phyloP scores from a whole-genome alignment of 2,888 invertebrate species.

The Melanostoma mellinum region DNA sequence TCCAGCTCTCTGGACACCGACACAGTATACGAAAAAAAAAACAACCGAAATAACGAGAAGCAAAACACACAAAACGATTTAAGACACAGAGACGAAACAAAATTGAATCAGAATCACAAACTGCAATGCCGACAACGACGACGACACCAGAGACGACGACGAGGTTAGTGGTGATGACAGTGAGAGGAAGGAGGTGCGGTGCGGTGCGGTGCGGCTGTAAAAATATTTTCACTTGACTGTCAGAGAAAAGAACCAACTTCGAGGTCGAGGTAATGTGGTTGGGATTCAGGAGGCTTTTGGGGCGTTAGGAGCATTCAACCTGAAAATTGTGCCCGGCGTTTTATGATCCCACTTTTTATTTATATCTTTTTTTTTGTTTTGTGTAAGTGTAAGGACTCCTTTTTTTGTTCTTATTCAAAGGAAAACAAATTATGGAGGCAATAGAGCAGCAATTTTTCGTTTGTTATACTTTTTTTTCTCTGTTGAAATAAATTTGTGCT shows the following conservation, averaged over 20 bases:
- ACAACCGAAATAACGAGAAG: conserved; percentile 43
- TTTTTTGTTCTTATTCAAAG: conserved; percentile 9
- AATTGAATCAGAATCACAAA: conserved; percentile 70
- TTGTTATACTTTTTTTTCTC: conserved; percentile 30
- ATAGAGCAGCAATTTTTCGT: conserved; percentile 60
- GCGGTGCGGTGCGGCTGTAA: conserved; percentile 19
- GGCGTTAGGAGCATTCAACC: conserved; percentile 47
- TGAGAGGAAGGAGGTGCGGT: not conserved
- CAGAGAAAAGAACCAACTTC: conserved; percentile 18
- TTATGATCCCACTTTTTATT: conserved; percentile 22
- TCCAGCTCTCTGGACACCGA: conserved; percentile 29
- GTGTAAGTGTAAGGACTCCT: conserved; percentile 1
- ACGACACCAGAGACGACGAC: conserved; percentile 9
- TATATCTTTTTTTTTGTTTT: conserved; percentile 3
- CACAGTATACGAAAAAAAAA: conserved; percentile 14
- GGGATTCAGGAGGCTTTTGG: conserved; percentile 7
- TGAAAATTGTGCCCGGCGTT: conserved; percentile 60
- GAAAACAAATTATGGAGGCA: conserved; percentile 68
- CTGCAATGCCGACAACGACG: conserved; percentile 25
- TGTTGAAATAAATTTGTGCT: conserved; percentile 32
- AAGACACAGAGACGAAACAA: conserved; percentile 64
- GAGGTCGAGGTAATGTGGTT: conserved; percentile 4
- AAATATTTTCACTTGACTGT: conserved; percentile 63
- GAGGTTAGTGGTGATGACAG: not conserved
- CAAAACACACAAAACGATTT: conserved; percentile 54